phyloP scores from a whole-genome alignment of 1,140 invertebrate species.

The Zaprionus taronus region DNA sequence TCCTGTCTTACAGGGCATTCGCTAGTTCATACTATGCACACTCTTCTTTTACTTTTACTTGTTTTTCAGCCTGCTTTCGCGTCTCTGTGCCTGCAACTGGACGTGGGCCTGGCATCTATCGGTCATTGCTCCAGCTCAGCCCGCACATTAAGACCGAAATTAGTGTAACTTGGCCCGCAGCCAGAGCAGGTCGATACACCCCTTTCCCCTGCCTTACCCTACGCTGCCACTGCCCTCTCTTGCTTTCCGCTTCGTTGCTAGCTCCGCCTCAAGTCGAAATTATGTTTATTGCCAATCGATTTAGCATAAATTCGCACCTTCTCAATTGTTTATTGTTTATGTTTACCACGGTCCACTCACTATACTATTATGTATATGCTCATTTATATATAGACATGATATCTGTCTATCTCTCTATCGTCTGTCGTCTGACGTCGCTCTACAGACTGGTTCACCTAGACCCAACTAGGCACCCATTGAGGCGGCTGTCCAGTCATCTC shows the following conservation, averaged over 20 bases:
- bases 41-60: not conserved
- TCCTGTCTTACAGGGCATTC: not conserved
- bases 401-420: constrained; percentile 29
- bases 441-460: constrained; percentile 77
- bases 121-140: constrained; percentile 44
- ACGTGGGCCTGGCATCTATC: constrained; percentile 18
- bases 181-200: constrained; percentile 28
- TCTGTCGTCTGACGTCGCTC: constrained; percentile 25
- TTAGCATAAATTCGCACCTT: constrained; percentile 81
- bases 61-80: constrained; percentile 11
- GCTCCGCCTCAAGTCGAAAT: constrained; percentile 18
- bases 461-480: constrained; percentile 75
- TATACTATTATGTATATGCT: not conserved
- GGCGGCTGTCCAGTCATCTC: constrained; percentile 57
- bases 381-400: not conserved
- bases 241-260: constrained; percentile 31
- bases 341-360: constrained; percentile 43
- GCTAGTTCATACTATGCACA: not conserved
- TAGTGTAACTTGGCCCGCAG: constrained; percentile 22
- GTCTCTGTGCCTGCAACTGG: constrained; percentile 13
- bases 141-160: constrained; percentile 27
- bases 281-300: constrained; percentile 67
- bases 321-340: constrained; percentile 76
- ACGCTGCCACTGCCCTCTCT: constrained; percentile 10
- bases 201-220: not conserved